phyloP scores from a whole-genome alignment of 2,888 invertebrate species.

The Syrphus vitripennis region DNA sequence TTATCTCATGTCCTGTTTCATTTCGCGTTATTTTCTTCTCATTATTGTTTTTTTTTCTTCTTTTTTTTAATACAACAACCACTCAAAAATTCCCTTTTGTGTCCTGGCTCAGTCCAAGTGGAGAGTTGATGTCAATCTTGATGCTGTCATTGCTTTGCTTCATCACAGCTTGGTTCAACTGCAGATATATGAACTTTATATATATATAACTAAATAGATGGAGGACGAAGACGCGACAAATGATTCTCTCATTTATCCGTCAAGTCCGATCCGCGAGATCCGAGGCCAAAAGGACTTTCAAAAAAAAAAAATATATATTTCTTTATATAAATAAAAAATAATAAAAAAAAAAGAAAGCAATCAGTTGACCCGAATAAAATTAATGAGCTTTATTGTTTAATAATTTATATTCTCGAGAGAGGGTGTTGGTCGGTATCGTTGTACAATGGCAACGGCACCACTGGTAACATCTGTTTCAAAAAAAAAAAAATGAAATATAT shows the following conservation, averaged over 20 bases:
- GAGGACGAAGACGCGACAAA: slow-evolving; percentile 28
- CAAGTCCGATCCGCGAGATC: slow-evolving; percentile 20
- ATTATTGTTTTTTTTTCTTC: background rate
- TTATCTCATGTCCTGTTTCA: slow-evolving; percentile 61
- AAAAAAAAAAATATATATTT: background rate
- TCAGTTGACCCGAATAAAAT: slow-evolving; percentile 71
- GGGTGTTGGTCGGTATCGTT: slow-evolving; percentile 21
- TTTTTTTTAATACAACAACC: slow-evolving; percentile 32
- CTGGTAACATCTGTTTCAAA: slow-evolving; percentile 55
- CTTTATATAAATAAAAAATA: background rate
- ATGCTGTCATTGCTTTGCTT: background rate
- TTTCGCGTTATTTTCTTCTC: slow-evolving; percentile 23
- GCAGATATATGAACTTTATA: too few relatives aligned
- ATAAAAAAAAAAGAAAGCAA: slow-evolving; percentile 47
- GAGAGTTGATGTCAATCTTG: slow-evolving; percentile 52
- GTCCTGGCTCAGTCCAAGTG: slow-evolving; percentile 5
- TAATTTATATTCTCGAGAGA: slow-evolving; percentile 65
- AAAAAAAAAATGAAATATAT: background rate
- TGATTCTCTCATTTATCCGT: slow-evolving; percentile 9
- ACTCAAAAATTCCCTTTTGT: slow-evolving; percentile 68
- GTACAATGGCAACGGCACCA: background rate
- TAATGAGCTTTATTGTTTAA: slow-evolving; percentile 71
- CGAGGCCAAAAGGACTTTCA: background rate
- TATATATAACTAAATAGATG: background rate
- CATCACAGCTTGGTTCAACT: background rate